These are phyloP conservation scores for Ophraella communa DNA, from an alignment of 2,888 invertebrate genomes.

Conservation along the genomic window DNA sequence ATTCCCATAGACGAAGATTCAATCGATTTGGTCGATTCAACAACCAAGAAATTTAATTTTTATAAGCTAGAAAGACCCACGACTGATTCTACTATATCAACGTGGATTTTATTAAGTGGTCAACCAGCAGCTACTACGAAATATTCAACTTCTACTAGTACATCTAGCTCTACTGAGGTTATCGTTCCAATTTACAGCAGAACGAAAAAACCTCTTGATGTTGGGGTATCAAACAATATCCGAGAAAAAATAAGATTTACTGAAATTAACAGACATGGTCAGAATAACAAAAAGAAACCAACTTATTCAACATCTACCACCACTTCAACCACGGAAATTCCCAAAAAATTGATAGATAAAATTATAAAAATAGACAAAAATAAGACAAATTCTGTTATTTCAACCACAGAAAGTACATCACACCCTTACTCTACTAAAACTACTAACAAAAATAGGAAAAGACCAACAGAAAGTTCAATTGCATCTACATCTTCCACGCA, in stretches of 20 bases:
- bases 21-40: conserved; percentile 46
- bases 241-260: not conserved
- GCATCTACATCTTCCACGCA: not conserved
- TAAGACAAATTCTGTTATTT: not conserved
- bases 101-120: conserved; percentile 76
- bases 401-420: not conserved
- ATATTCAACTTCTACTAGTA: not conserved
- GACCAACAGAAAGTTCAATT: not conserved
- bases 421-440: not conserved
- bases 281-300: not conserved
- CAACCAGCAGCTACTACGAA: conserved; percentile 51
- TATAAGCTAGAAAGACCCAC: conserved; percentile 59
- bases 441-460: not conserved
- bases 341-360: conserved; percentile 35
- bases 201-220: not conserved
- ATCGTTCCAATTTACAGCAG: conserved; percentile 1
- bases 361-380: conserved; percentile 13
- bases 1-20: conserved; percentile 54
- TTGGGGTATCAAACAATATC: not conserved
- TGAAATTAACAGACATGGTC: not conserved
- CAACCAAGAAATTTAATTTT: conserved; percentile 53
- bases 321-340: conserved; percentile 39
- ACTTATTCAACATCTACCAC: not conserved
- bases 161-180: not conserved
- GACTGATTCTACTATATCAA: conserved; percentile 72